Evolutionary conservation across 37 sponge, comb jelly and placozoan genomes (phyloP), one percentile per base, ranked within the genome.

Genomic region (Mnemiopsis leidyi): DNA sequence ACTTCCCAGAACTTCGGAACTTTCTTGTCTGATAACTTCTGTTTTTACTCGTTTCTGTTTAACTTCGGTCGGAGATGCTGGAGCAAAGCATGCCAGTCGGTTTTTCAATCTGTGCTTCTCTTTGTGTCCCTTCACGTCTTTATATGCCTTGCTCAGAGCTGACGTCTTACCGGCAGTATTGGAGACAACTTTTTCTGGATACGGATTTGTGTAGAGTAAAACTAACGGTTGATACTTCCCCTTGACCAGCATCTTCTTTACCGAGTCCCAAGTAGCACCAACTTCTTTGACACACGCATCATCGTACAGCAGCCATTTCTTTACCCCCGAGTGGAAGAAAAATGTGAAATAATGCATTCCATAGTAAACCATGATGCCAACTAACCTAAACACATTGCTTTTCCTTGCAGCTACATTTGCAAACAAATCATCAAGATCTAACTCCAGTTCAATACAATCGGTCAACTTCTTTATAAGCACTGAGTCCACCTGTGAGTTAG

Each of bases 171-270:
- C 61, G 13, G 9, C 61, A 13, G 9, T 48, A 18, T 18, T 48
- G 5, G 61, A 48, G 32, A 77, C 36, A 3, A 26, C 18, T 77
- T 77, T 85, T 18, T 85, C 61, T 3, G 40, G 61, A 40, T 21
- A 36, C 0, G 90, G 90, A 39, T 85, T 85, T 20, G 25, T 61
- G 36, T 85, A 85, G 5, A 85, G 61, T 16, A 85, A 28, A 23
- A 85, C 90, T n/a, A 85, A 25, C 23, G 90, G 90, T 40, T 85
- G 90, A 61, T 85, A 85, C 35, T 85, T 85, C 39, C 90, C 90
- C 29, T 85, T 85, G 29, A 85, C 90, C 61, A 85, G 9, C 61
- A 40, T 85, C 3, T 9, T 40, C 26, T 26, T 85, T 36, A 85
- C 90, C n/a, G n/a, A n/a, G 9, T 85, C 90, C 90, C 90, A 85